phyloP scores from a whole-genome alignment of 2,888 invertebrate genomes.

The Cerastoderma edule region DNA sequence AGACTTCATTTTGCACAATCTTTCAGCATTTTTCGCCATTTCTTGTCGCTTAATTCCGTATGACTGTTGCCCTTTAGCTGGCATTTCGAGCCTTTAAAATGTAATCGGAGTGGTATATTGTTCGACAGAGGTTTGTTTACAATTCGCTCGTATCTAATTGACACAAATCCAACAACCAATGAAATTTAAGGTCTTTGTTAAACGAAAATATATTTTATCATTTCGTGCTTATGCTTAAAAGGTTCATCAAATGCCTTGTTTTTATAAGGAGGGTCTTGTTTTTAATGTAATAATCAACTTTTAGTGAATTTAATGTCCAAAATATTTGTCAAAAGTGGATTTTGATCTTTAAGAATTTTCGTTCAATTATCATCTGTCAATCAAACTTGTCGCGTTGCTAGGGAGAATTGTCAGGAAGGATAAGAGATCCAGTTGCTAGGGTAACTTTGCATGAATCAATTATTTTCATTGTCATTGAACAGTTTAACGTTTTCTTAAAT shows the following conservation, averaged over 20 bases:
- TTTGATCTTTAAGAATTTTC: neutral
- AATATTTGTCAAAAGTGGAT: neutral
- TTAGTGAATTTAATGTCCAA: neutral
- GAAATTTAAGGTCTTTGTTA: neutral
- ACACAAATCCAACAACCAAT: constrained; percentile 9
- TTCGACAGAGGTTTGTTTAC: neutral
- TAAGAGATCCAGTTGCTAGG: no score
- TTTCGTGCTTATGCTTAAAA: neutral
- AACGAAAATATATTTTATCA: neutral
- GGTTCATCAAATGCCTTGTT: no score
- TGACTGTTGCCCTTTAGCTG: constrained; percentile 40
- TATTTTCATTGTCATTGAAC: no score
- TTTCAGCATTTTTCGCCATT: constrained; percentile 56
- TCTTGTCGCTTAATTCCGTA: constrained; percentile 48
- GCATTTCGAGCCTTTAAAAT: no score
- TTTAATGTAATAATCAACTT: neutral
- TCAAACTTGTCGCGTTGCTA: neutral
- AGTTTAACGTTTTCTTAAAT: no score
- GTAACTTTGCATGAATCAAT: no score
- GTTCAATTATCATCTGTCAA: neutral
- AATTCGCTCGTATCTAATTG: constrained; percentile 14
- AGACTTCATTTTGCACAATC: constrained; percentile 45
- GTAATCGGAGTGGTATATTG: no score
- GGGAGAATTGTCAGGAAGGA: no score
- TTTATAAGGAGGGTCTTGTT: neutral